These are phyloP conservation scores for Lophotis ruficrista DNA, from an alignment of 2,113 vertebrate species.

Conservation along the genomic window DNA sequence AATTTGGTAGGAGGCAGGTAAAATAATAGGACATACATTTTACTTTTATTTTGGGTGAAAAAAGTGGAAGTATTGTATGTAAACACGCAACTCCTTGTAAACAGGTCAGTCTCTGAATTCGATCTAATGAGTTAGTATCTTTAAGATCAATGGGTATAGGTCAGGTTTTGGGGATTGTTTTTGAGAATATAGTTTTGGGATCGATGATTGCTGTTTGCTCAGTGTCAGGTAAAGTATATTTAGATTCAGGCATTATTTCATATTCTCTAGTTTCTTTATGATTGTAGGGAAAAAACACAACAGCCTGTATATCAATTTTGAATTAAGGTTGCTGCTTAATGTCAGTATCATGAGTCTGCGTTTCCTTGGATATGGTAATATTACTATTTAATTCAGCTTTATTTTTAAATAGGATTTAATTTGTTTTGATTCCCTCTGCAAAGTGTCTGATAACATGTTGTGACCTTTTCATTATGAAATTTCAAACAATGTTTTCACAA, in stretches of 20 bases:
- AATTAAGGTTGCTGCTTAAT: neutral
- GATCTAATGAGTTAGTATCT: neutral
- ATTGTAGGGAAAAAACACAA: neutral
- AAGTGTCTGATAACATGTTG: neutral
- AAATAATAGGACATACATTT: neutral
- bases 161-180: neutral
- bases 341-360: neutral
- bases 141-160: neutral
- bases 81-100: neutral
- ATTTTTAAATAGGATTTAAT: neutral
- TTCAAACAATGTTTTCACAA: neutral
- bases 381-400: neutral
- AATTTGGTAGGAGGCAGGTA: neutral
- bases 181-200: neutral
- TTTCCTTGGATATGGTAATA: neutral
- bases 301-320: neutral
- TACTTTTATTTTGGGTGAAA: neutral
- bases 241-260: neutral
- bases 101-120: neutral
- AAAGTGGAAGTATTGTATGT: neutral
- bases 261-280: neutral
- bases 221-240: neutral
- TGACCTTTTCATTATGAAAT: conserved; percentile 47
- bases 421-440: neutral
- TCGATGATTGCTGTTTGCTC: neutral